Percentiles rank a stretch among this genome's conserved stretches.
These are phyloP conservation scores for Ctenoplectra terminalis DNA, from an alignment of 1,140 invertebrate genomes.

Conservation along the genomic window DNA sequence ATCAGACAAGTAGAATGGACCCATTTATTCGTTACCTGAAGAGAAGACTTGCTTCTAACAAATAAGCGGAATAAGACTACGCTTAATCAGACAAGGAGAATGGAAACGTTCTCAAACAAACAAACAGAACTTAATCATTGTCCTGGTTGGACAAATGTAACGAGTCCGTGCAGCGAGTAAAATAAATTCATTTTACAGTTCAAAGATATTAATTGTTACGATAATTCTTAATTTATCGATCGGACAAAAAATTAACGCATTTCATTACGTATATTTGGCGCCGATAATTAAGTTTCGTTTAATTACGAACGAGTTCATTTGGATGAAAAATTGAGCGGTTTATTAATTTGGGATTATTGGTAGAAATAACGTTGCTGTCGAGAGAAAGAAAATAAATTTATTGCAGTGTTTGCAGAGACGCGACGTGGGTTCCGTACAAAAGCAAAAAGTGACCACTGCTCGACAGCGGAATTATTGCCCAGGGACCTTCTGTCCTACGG, in stretches of 20 bases:
- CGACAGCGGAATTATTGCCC: not conserved
- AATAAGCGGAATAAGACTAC: not conserved
- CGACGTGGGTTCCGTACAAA: not conserved
- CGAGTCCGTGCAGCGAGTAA: not conserved
- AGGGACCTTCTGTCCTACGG: not conserved
- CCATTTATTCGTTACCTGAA: not conserved
- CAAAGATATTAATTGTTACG: not conserved
- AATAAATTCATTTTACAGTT: not conserved
- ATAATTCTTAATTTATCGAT: constrained; percentile 12
- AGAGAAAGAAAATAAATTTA: not conserved
- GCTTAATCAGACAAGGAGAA: not conserved
- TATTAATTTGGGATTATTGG: not conserved
- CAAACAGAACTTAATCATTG: not conserved
- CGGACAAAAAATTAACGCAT: constrained; percentile 1
- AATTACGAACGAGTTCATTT: not conserved
- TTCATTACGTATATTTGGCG: not conserved
- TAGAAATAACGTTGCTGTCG: not conserved
- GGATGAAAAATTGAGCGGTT: not conserved
- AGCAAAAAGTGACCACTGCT: not conserved
- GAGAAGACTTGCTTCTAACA: not conserved
- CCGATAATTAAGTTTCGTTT: not conserved
- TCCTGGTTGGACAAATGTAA: not conserved
- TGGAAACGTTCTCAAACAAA: not conserved
- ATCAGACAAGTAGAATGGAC: not conserved
- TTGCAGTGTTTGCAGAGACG: not conserved